Percentiles rank a stretch among this genome's conserved stretches.
Conservation (phyloP, 2,113 vertebrate genomes). For the Xiphophorus couchianus region DNA sequence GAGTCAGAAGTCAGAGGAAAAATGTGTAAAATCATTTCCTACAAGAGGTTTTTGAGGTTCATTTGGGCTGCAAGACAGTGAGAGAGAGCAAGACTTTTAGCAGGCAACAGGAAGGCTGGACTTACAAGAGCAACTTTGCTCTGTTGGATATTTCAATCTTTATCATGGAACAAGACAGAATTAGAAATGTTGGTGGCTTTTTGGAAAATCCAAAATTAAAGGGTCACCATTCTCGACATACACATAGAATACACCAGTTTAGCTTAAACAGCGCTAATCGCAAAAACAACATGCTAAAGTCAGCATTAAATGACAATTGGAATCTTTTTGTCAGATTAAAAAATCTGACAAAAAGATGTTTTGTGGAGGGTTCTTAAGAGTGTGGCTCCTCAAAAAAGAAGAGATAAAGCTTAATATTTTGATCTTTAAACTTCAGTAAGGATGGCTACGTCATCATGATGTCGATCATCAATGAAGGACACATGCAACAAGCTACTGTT, state of each 20-base stretch:
- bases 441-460: constrained; percentile 1
- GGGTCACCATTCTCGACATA: too few relatives aligned
- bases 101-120: not conserved
- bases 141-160: not conserved
- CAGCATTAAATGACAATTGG: not conserved
- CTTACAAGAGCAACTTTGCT: not conserved
- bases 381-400: not conserved
- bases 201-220: not conserved
- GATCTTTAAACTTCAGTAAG: not conserved
- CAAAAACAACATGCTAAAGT: not conserved
- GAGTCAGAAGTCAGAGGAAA: too few relatives aligned
- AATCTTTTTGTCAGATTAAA: too few relatives aligned
- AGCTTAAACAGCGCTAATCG: not conserved
- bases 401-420: not conserved
- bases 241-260: too few relatives aligned
- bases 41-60: not conserved
- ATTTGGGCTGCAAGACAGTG: not conserved
- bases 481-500: not conserved
- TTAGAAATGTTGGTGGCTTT: not conserved
- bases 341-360: too few relatives aligned
- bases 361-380: not conserved
- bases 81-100: not conserved
- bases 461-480: not conserved
- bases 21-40: too few relatives aligned
- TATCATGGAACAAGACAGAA: not conserved